phyloP scores from a whole-genome alignment of 1,140 invertebrate species.

The Drosophila sechellia region DNA sequence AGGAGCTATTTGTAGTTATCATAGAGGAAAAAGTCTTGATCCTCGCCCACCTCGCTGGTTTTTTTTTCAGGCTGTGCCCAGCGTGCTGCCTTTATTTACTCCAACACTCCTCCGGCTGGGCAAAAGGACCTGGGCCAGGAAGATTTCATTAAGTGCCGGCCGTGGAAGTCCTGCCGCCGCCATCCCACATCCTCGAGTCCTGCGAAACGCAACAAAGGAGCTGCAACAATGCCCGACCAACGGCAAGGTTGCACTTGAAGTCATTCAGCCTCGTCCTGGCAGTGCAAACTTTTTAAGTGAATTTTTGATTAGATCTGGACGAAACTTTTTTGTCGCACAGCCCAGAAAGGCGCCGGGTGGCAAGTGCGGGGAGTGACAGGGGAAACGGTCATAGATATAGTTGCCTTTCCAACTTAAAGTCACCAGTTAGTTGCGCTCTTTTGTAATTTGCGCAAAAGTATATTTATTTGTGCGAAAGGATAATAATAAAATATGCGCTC shows the following conservation, averaged over 20 bases:
- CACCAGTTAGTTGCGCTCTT: slow-evolving; percentile 69
- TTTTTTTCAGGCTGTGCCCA: neutral
- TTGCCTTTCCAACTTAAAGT: slow-evolving; percentile 67
- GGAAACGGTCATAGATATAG: slow-evolving; percentile 39
- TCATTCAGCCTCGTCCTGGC: slow-evolving; percentile 56
- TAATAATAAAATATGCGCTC: slow-evolving; percentile 81
- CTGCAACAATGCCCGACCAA: slow-evolving; percentile 55
- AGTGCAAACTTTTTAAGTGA: slow-evolving; percentile 81
- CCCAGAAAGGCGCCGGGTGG: slow-evolving; percentile 12
- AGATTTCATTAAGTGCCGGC: slow-evolving; percentile 50
- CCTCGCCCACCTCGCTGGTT: neutral
- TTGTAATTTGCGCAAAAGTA: slow-evolving; percentile 80
- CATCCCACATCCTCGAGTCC: slow-evolving; percentile 7
- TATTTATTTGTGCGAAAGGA: slow-evolving; percentile 76
- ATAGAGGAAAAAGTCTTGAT: neutral
- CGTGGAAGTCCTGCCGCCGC: slow-evolving; percentile 19
- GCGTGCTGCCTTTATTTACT: slow-evolving; percentile 20
- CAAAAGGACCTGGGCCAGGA: slow-evolving; percentile 16
- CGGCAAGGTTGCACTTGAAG: slow-evolving; percentile 57
- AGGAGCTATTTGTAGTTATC: neutral
- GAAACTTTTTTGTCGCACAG: slow-evolving; percentile 76
- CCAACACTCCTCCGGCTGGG: neutral
- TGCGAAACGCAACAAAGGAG: slow-evolving; percentile 41
- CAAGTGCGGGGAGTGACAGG: neutral
- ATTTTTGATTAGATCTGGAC: slow-evolving; percentile 82